phyloP scores from a whole-genome alignment of 2,113 vertebrate genomes.

The Panthera leo region DNA sequence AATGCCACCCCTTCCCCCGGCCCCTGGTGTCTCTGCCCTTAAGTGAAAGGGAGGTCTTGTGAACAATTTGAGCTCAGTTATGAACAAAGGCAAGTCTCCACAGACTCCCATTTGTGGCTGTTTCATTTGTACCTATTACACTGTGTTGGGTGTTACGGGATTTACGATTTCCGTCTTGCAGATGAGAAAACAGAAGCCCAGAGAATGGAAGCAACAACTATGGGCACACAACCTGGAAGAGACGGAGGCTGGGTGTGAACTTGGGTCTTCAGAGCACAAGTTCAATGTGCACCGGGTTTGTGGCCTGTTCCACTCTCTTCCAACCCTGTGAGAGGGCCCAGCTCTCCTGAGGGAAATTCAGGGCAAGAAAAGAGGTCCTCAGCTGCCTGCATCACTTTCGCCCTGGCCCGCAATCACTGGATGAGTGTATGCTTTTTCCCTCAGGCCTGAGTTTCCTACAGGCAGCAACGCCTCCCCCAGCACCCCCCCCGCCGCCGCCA shows the following conservation, averaged over 20 bases:
- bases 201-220: neutral
- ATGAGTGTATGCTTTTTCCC: neutral
- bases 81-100: neutral
- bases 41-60: neutral
- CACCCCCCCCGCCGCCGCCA: too few relatives aligned
- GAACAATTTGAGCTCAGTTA: neutral
- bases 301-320: neutral
- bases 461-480: neutral
- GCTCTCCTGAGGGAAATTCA: neutral
- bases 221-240: neutral
- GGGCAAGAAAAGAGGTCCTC: neutral
- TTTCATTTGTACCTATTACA: neutral
- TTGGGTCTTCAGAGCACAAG: too few relatives aligned
- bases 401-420: too few relatives aligned
- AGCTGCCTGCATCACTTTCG: too few relatives aligned
- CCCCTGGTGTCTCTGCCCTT: rapidly evolving
- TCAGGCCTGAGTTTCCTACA: neutral
- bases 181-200: neutral
- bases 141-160: neutral
- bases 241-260: neutral
- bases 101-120: neutral
- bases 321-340: neutral
- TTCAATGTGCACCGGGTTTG: neutral
- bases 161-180: neutral
- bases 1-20: neutral